Percentiles rank a stretch among this genome's conserved stretches.
Conservation (phyloP, 2,797 vertebrate genomes). For the Poeciliopsis paucimaculata region DNA sequence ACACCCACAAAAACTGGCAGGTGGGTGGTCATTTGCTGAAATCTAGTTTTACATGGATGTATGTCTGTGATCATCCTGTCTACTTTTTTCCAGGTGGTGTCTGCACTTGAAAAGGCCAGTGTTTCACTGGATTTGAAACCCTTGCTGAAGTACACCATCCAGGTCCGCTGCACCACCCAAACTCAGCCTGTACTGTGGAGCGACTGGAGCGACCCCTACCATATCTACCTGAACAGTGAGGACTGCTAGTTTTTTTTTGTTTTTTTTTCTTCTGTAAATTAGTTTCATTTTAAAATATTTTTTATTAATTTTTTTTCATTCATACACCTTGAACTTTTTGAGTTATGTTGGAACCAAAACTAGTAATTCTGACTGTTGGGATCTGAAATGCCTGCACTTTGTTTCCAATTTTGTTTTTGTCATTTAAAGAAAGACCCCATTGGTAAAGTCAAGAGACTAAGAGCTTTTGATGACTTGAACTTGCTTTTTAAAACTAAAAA, state of each 20-base stretch:
- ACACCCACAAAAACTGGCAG: slow-evolving; percentile 63
- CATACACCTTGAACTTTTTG: background rate
- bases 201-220: slow-evolving; percentile 84
- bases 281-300: background rate
- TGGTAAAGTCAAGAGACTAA: background rate
- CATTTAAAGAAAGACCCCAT: background rate
- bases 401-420: background rate
- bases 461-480: background rate
- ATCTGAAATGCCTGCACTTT: background rate
- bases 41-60: background rate
- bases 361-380: background rate
- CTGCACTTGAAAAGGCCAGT: slow-evolving; percentile 59
- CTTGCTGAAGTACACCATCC: slow-evolving; percentile 74
- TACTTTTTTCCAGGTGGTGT: slow-evolving; percentile 69
- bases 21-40: slow-evolving; percentile 10
- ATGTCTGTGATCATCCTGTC: slow-evolving; percentile 4
- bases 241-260: background rate
- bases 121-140: slow-evolving; percentile 74
- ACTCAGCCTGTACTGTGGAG: slow-evolving; percentile 84
- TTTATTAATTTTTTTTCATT: background rate
- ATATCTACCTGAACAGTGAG: slow-evolving; percentile 83
- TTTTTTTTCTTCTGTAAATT: background rate
- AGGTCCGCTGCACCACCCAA: slow-evolving; percentile 80
- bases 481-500: background rate
- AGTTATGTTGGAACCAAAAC: background rate